Evolutionary conservation across 2,888 invertebrate genomes (phyloP), one percentile per base, ranked within the genome.

Genomic region (Euplexia lucipara): DNA sequence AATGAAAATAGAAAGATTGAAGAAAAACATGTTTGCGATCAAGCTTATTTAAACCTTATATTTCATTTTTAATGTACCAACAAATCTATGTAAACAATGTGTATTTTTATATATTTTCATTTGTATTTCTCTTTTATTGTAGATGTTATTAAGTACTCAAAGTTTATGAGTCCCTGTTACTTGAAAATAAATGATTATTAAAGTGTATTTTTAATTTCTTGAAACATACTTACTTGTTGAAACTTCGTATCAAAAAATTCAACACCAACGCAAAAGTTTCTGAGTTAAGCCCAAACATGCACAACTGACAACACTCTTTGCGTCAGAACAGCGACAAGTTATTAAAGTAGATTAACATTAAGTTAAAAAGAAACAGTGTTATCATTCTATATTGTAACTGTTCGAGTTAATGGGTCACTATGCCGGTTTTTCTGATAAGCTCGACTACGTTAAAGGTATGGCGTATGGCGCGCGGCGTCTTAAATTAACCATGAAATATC

Each of bases 321-420:
- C 41, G 45, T 57, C 47, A 57, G 12, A 52, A 48, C 35, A 47
- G 47, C 20, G 12, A 48, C 34, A 35, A 64, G 5, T 22, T 20
- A 49, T 59, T 54, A 35, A 67, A 59, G 45, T 62, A 53, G 48
- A 61, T 61, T 62, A 75, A 20, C 9, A 37, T 0, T 39, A 54
- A 74, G 54, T 44, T 10, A 6, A 53, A 75, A 56, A 72, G 49
- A 60, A 69, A 72, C 54, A 62, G 5, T 26, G 39, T 52, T 72
- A 72, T 62, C 62, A 52, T 35, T 41, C 6, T 18, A 10, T 8
- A 16, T 20, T 16, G 35, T 37, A 57, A 41, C 54, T 51, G 49
- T 53, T 70, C 5, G 9, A n/a, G 26, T 47, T 47, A 58, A 47
- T 75, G 45, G 75, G 75, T 54, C 63, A 73, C 41, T 59, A 26